Conservation (phyloP, 2,797 vertebrate genomes). For the Steatocranus sp. region DNA sequence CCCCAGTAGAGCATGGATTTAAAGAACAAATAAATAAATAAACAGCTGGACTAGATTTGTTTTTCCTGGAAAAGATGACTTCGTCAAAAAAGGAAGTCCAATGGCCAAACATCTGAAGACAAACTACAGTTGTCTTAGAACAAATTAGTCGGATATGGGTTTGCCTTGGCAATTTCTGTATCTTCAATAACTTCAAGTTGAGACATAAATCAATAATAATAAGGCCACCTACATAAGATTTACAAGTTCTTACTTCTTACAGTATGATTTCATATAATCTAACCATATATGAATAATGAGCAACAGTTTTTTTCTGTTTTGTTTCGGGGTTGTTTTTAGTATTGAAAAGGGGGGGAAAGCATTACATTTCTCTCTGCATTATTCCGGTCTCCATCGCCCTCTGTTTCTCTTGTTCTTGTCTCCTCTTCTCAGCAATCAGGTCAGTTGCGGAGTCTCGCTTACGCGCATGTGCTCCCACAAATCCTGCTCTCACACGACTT, state of each 20-base stretch:
- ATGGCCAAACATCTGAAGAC: not conserved
- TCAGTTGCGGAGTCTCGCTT: slow-evolving; percentile 38
- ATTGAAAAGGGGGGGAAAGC: not conserved
- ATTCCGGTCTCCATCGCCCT: not conserved
- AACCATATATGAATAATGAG: not conserved
- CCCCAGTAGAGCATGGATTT: not conserved
- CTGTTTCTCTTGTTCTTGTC: not conserved
- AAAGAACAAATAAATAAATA: not conserved
- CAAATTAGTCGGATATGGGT: not conserved
- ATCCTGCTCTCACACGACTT: slow-evolving; percentile 46
- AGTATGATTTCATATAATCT: not conserved
- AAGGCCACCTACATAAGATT: not conserved
- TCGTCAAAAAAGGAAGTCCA: not conserved
- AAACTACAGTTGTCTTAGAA: not conserved
- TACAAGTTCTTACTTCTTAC: not conserved
- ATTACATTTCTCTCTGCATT: not conserved
- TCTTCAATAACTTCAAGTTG: not conserved
- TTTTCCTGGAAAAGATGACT: not conserved
- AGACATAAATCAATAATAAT: not conserved
- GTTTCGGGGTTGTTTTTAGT: not conserved
- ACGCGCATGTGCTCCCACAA: slow-evolving; percentile 32
- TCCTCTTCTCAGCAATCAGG: slow-evolving; percentile 46
- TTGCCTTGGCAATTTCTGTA: not conserved
- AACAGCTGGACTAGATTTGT: not conserved
- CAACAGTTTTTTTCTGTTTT: accelerated